Evolutionary conservation across 2,113 vertebrate species (phyloP).

Genomic region (Manacus vitellinus): DNA sequence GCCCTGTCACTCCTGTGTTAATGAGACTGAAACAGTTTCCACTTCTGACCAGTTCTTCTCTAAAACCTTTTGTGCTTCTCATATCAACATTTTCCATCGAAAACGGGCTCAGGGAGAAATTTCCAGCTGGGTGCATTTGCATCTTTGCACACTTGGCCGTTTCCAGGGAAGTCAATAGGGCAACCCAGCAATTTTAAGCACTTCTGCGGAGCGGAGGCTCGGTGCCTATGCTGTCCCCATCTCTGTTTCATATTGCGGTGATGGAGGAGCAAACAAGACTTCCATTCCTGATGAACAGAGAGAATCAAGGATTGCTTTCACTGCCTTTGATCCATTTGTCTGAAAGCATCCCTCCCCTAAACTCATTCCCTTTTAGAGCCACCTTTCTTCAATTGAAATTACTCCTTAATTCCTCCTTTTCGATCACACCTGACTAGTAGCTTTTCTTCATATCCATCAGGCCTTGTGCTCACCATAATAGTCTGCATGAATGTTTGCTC

Average conservation of each 20-base stretch:
- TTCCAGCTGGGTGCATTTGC: slow-evolving; percentile 14
- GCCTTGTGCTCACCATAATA: neutral
- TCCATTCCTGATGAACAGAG: neutral
- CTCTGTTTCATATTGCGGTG: neutral
- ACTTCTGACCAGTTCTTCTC: neutral
- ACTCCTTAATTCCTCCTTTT: slow-evolving; percentile 53
- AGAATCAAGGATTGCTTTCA: neutral
- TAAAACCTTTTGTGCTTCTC: neutral
- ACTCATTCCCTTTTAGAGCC: neutral
- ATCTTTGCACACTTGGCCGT: neutral
- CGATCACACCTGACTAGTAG: neutral
- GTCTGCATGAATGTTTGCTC: slow-evolving; percentile 4
- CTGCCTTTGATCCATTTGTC: neutral
- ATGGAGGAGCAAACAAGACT: neutral
- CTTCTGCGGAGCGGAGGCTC: neutral
- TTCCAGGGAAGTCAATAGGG: slow-evolving; percentile 4
- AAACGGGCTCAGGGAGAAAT: slow-evolving; percentile 12
- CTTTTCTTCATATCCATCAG: slow-evolving; percentile 38
- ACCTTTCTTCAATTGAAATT: slow-evolving; percentile 15
- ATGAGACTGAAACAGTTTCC: neutral
- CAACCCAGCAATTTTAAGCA: neutral
- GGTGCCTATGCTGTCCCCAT: accelerated
- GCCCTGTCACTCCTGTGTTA: neutral
- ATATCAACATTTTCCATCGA: neutral
- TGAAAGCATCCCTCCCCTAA: neutral